phyloP scores from a whole-genome alignment of 1,140 invertebrate species.

The Drosophila quadrilineata region DNA sequence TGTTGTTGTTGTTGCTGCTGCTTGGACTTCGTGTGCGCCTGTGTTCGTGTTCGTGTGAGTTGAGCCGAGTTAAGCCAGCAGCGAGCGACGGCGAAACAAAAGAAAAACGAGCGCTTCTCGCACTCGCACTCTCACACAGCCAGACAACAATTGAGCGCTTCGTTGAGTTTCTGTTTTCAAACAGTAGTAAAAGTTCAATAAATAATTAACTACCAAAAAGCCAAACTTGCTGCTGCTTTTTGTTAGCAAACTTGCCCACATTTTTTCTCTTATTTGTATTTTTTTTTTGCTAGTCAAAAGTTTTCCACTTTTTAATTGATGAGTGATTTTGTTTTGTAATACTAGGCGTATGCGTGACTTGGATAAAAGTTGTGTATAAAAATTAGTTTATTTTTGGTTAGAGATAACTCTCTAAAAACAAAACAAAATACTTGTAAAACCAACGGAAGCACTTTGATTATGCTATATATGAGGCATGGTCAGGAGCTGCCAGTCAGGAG shows the following conservation, averaged over 20 bases:
- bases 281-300: slow-evolving; percentile 5
- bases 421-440: slow-evolving; percentile 14
- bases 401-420: slow-evolving; percentile 15
- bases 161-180: slow-evolving; percentile 39
- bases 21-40: slow-evolving; percentile 15
- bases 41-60: background rate
- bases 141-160: slow-evolving; percentile 57
- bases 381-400: no score
- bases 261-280: background rate
- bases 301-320: slow-evolving; percentile 45
- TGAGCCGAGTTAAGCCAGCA: background rate
- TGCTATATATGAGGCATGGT: slow-evolving; percentile 45
- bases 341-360: slow-evolving; percentile 33
- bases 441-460: slow-evolving; percentile 51
- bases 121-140: slow-evolving; percentile 8
- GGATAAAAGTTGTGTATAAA: slow-evolving; percentile 30
- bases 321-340: slow-evolving; percentile 59
- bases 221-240: slow-evolving; percentile 32
- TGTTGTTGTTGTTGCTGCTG: slow-evolving; percentile 9
- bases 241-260: no score
- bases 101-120: no score
- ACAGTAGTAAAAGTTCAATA: slow-evolving; percentile 73
- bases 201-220: slow-evolving; percentile 63
- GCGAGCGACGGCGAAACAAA: no score
- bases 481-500: background rate